A percentile compares a stretch with the other conserved stretches of the same genome.
Conservation (phyloP, 2,888 invertebrate genomes). For the Ypsolopha scabrella region DNA sequence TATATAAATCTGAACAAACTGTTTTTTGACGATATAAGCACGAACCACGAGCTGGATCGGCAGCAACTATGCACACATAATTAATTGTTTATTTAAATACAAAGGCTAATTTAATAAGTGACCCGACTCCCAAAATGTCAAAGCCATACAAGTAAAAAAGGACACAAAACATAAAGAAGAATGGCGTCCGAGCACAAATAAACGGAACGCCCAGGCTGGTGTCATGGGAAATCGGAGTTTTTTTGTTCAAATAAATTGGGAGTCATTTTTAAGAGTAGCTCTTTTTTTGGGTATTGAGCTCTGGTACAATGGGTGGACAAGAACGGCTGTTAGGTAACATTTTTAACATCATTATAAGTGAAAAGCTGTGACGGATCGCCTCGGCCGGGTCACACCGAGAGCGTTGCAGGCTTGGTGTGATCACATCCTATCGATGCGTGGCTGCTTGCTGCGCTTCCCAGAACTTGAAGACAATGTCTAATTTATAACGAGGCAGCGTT, state of each 20-base stretch:
- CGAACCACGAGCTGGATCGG: neutral
- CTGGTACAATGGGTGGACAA: conserved; percentile 65
- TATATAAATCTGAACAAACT: too few species aligned
- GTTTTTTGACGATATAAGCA: too few species aligned
- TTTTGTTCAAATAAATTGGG: conserved; percentile 65
- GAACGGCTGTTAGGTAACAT: conserved; percentile 62
- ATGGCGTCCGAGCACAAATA: conserved; percentile 39
- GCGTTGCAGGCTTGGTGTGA: too few species aligned
- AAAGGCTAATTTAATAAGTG: conserved; percentile 70
- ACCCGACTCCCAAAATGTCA: conserved; percentile 61
- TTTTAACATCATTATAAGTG: conserved; percentile 70
- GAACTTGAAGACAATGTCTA: conserved; percentile 1
- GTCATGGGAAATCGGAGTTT: conserved; percentile 59
- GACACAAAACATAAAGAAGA: conserved; percentile 50
- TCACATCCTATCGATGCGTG: too few species aligned
- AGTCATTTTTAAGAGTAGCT: conserved; percentile 57
- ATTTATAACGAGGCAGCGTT: neutral
- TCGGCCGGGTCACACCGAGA: neutral
- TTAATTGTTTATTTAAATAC: conserved; percentile 68
- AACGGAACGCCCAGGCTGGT: conserved; percentile 48
- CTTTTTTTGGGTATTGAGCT: conserved; percentile 45
- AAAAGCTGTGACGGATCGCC: conserved; percentile 58
- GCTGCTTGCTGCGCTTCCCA: neutral
- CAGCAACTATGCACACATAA: conserved; percentile 25
- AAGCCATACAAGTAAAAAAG: conserved; percentile 57